Evolutionary conservation across 2,797 vertebrate genomes (phyloP).

Genomic region (Peromyscus nudipes): DNA sequence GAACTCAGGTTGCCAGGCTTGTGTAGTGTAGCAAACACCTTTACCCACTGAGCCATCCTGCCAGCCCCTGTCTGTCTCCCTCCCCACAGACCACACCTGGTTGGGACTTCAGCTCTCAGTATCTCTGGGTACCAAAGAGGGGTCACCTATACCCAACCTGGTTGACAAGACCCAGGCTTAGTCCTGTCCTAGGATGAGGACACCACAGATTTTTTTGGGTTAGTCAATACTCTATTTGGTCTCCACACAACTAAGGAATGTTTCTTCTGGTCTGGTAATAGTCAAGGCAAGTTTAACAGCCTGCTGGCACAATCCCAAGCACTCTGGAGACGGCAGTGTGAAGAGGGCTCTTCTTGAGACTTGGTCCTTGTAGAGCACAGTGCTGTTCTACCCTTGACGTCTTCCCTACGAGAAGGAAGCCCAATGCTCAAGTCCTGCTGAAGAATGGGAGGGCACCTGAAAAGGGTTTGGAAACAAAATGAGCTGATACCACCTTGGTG

Average conservation of each 20-base stretch:
- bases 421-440: fast-evolving
- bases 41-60: background rate
- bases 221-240: background rate
- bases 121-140: background rate
- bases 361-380: background rate
- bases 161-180: background rate
- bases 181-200: background rate
- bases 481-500: background rate
- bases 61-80: background rate
- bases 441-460: too few species aligned
- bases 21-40: background rate
- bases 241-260: background rate
- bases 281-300: background rate
- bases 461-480: background rate
- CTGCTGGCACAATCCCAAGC: background rate
- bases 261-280: background rate
- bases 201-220: background rate
- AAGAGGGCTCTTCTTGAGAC: background rate
- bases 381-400: background rate
- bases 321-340: background rate
- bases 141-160: background rate
- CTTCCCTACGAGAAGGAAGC: background rate
- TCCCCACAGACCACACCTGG: background rate
- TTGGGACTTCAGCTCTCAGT: background rate
- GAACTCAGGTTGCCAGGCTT: background rate